Evolutionary conservation across 2,113 vertebrate species (phyloP), one percentile per base, ranked within the genome.

Genomic region (Nyctereutes procyonoides): DNA sequence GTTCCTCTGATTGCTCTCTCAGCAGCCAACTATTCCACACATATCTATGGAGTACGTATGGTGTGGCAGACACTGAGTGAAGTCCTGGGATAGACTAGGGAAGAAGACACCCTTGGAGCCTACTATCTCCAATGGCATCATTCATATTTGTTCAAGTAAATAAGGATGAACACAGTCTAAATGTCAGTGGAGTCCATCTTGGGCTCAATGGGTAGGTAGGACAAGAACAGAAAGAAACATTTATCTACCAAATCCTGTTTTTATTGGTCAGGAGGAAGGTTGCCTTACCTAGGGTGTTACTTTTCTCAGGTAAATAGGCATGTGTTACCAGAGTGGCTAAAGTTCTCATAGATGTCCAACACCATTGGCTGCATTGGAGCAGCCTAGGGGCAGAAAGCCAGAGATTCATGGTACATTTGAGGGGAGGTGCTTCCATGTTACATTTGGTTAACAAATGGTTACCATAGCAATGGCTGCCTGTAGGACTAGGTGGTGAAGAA

Each of bases 1-100:
- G 2, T 43, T 94, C 19, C 71, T 89, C 56, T 74, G 67, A 74
- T 71, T 85, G 17, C 67, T 87, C 82, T 80, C 85, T 88, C 12
- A 51, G 74, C 3, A n/a, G 65, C 28, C 83, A 89, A 62, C 77
- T 73, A 80, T 9, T 77, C n/a, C 19, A 67, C 9, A 83, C 32
- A 43, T 73, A 83, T 26, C 48, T 63, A 58, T 69, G 53, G 55
- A 43, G 30, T 3, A 43, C 4, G 4, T 89, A 22, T 30, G 8
- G 1, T 19, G 14, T 48, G 48, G 43, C 65, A 87, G 24, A 95
- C 63, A 76, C 10, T 32, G 63, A 94, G 24, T 20, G 38, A 76
- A 30, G 92, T 58, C 55, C 55, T 48, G 48, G 38, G 26, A 60
- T 1, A 60, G 28, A 71, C 3, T 5, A 77, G 62, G 30, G 15